phyloP scores from a whole-genome alignment of 2,797 vertebrate genomes.

The Falco cherrug region DNA sequence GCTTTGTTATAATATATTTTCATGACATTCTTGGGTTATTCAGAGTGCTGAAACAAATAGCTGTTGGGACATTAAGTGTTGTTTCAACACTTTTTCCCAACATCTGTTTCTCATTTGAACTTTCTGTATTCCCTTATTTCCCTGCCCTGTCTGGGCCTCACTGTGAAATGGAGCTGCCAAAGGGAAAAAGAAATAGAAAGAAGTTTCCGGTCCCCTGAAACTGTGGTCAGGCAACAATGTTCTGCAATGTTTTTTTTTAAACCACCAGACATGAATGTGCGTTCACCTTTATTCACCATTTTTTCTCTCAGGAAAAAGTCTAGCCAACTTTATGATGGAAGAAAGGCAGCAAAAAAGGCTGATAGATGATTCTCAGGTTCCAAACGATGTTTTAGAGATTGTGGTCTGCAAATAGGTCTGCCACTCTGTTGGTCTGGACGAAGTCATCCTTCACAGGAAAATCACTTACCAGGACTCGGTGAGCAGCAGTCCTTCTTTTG shows the following conservation, averaged over 20 bases:
- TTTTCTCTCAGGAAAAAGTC: not conserved
- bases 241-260: not conserved
- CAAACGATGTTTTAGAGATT: not conserved
- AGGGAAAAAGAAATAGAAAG: not conserved
- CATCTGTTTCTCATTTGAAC: slow-evolving; percentile 49
- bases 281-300: not conserved
- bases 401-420: not conserved
- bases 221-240: not conserved
- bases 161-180: slow-evolving; percentile 10
- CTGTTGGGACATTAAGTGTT: not conserved
- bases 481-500: not conserved
- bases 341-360: not conserved
- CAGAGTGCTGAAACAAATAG: not conserved
- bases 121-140: not conserved
- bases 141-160: not conserved
- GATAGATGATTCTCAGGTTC: not conserved
- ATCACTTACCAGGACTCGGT: not conserved
- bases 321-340: not conserved
- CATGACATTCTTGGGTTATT: not conserved
- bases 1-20: not conserved
- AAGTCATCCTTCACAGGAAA: not conserved
- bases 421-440: not conserved
- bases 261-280: not conserved
- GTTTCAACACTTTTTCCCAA: not conserved
- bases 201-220: not conserved